A percentile compares a stretch with the other conserved stretches of the same genome.
phyloP scores from a whole-genome alignment of 2,113 vertebrate genomes.

The Brienomyrus brachyistius region DNA sequence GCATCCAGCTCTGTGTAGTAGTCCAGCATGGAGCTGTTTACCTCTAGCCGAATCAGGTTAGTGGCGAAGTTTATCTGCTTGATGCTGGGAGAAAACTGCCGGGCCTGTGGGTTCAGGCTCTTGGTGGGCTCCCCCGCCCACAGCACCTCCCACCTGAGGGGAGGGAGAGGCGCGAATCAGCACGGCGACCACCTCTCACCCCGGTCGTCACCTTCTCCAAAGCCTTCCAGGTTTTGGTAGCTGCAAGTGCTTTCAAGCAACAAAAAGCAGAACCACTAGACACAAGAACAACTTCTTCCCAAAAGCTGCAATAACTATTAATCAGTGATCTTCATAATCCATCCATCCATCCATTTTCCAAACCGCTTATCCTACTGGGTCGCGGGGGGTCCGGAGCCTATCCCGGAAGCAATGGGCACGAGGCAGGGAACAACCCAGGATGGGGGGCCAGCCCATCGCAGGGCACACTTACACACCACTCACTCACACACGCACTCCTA shows the following conservation, averaged over 20 bases:
- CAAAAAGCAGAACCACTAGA: not conserved
- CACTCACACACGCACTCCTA: no score
- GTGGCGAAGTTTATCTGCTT: slow-evolving; percentile 89
- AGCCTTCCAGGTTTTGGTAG: not conserved
- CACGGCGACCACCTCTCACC: not conserved
- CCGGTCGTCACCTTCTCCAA: not conserved
- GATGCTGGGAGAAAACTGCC: slow-evolving; percentile 88
- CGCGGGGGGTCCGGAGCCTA: no score
- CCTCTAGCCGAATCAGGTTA: slow-evolving; percentile 89
- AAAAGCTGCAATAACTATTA: not conserved
- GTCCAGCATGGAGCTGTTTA: slow-evolving; percentile 88
- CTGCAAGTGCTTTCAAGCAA: not conserved
- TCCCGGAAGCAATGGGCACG: no score
- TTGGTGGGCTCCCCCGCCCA: slow-evolving; percentile 86
- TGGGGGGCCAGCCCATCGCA: no score
- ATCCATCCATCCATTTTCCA: no score
- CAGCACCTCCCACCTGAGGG: slow-evolving; percentile 86
- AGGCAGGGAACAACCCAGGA: no score
- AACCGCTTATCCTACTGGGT: no score
- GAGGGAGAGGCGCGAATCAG: slow-evolving; percentile 29
- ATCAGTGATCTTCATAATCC: not conserved
- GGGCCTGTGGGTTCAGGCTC: slow-evolving; percentile 78
- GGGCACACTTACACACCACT: no score
- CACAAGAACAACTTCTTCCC: not conserved
- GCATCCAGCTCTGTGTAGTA: slow-evolving; percentile 97